Evolutionary conservation across 53 echinoderm and acorn worm genomes (phyloP), one percentile per base, ranked within the genome.

Genomic region (Hippasteria phrygiana): DNA sequence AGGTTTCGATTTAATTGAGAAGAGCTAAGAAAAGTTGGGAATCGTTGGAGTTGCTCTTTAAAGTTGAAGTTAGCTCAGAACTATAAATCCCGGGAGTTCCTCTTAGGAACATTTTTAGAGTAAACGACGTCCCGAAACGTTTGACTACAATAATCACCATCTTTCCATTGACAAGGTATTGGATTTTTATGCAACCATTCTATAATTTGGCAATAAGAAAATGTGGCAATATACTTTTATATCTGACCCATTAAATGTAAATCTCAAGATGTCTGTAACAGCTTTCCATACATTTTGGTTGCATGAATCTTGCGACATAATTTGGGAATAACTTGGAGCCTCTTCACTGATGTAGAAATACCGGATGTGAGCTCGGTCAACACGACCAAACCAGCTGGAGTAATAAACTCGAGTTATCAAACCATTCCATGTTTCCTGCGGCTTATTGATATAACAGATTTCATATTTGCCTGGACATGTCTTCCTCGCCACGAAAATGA

Each of bases 401-500:
- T 11, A 79, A 79, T 79, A 79, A 79, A 42, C 79, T 35, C 3
- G 79, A 79, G 59, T 62, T 79, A 56, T 79, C 79, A 79, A 62
- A n/a, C 62, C 39, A 62, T 59, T 59, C 22, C 26, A 0, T 8
- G 20, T 9, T 8, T 20, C 59, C n/a, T 24, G 26, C 3, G 26
- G 59, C 59, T 59, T 59, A 59, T 59, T 59, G n/a, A 3, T 59
- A 59, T 8, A 59, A 24, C 59, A 59, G n/a, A 24, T 24, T n/a
- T 24, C 26, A 59, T 59, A 24, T 51, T 14, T 51, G 51, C 20
- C n/a, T 59, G 59, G 7, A 26, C n/a, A n/a, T n/a, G n/a, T n/a
- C n/a, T n/a, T 24, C 59, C 55, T 17, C 0, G 20, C 16, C 59
- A 59, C 59, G 1, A 18, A 2, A 20, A 8, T n/a, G n/a, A n/a